phyloP scores from a whole-genome alignment of 2,797 vertebrate species.

The Acridotheres tristis region DNA sequence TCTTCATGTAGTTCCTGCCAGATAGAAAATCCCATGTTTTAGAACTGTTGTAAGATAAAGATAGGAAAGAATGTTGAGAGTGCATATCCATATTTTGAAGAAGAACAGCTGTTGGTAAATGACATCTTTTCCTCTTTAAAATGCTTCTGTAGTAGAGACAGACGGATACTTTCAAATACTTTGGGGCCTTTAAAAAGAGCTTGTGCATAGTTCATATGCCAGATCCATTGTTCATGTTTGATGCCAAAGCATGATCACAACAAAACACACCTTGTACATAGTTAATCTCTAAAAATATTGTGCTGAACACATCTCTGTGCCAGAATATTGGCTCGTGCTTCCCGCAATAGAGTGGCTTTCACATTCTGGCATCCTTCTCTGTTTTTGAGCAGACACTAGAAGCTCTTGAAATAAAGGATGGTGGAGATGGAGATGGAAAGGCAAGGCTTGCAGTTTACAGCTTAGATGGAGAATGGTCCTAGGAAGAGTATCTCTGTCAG shows the following conservation, averaged over 20 bases:
- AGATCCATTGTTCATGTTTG: not conserved
- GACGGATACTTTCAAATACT: not conserved
- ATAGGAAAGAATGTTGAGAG: not conserved
- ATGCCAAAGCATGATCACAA: not conserved
- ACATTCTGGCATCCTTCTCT: not conserved
- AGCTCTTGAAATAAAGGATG: not conserved
- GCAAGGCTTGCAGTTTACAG: not conserved
- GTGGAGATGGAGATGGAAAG: not conserved
- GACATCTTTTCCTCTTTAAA: not conserved
- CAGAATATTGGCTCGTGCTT: not conserved
- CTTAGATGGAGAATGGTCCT: not conserved
- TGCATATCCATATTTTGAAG: not conserved
- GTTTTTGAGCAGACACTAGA: not conserved
- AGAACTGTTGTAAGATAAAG: not conserved
- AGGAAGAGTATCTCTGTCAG: not conserved
- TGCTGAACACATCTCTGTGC: not conserved
- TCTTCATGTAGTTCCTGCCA: not conserved
- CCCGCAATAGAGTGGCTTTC: not conserved
- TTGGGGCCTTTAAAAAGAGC: not conserved
- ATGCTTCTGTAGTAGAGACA: not conserved
- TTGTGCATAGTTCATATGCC: not conserved
- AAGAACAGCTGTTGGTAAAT: not conserved
- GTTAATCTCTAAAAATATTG: not conserved
- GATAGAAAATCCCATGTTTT: not conserved
- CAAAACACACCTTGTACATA: rapidly evolving